Base-by-base conservation (phyloP, 2,797 vertebrate genomes). In the Poliocrania exsul region DNA sequence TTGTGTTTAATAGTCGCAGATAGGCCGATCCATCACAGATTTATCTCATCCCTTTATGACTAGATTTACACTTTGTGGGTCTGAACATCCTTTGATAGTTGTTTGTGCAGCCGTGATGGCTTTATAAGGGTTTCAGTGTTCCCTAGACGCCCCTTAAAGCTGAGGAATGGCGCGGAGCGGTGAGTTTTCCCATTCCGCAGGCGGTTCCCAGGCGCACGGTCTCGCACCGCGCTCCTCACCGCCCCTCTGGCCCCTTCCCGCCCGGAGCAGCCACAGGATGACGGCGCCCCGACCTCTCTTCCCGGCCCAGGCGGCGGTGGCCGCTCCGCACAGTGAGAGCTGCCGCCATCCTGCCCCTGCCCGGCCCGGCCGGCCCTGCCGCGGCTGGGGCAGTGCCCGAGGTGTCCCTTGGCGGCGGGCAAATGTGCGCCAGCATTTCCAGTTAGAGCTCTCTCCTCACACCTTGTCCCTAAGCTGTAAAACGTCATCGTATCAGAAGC, bases 281-380 rank as follows among this genome's bases (percentile, higher is more conserved):
- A 8, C 0, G 2, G 9, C 6, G 7, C 2, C 1, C 0, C 2
- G 7, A 19, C 14, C 2, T 6, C 37, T 8, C 37, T 1, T 23
- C 13, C 44, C 19, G 44, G 44, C 44, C 44, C 44, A 20, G 44
- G 44, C 42, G 44, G 19, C 44, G 40, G 16, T 42, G 40, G 40
- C 16, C 40, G 16, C 40, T 42, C 40, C 7, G 6, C 40, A 4
- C 40, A 42, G 7, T 17, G 40, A 42, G 40, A 42, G 40, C 40
- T 42, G 40, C 40, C 40, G 40, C 7, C 40, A 16, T 42, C 40
- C 40, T 42, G 40, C 40, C 40, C 40, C 15, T 16, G 6, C 15
- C 38, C 42, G 42, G 42, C 44, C 11, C 46, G 20, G 46, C 24
- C 46, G 20, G 46, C 46, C 46, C 21, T 12, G 20, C 46, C 46